A percentile compares a stretch with the other conserved stretches of the same genome.
Conservation (phyloP, 2,797 vertebrate species). For the Bradypus variegatus region DNA sequence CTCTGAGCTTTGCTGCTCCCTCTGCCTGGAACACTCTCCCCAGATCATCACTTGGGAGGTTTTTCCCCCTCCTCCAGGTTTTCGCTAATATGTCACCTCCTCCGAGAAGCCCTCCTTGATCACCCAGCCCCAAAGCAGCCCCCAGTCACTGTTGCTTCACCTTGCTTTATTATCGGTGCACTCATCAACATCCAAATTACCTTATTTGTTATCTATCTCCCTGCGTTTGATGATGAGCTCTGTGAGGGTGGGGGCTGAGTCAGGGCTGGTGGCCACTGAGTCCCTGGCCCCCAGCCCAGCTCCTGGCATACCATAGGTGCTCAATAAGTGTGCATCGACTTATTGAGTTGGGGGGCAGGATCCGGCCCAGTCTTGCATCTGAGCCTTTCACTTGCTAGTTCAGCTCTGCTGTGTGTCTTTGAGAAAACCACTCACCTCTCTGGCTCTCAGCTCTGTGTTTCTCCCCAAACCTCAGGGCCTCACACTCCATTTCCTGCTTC, state of each 20-base stretch:
- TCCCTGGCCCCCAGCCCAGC: not conserved
- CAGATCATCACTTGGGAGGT: not conserved
- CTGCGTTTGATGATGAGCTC: not conserved
- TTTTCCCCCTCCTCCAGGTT: not conserved
- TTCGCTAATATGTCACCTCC: not conserved
- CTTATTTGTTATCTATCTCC: not conserved
- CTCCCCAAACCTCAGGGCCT: not conserved
- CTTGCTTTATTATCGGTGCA: not conserved
- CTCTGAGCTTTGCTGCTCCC: not conserved
- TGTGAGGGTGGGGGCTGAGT: not conserved
- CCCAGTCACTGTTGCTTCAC: not conserved
- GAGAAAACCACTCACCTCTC: not conserved
- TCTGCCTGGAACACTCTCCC: not conserved
- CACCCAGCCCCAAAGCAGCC: not conserved
- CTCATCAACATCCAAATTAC: not conserved
- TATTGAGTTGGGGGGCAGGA: not conserved
- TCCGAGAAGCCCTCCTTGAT: not conserved
- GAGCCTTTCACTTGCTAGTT: not conserved
- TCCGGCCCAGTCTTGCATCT: not conserved
- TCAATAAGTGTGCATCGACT: not conserved
- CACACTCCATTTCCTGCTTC: not conserved
- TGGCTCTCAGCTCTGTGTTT: not conserved
- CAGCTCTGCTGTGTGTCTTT: not conserved
- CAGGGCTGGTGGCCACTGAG: not conserved
- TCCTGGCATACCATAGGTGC: not conserved